Percentiles rank a stretch among this genome's conserved stretches.
These are phyloP conservation scores for Callosobruchus maculatus DNA, from an alignment of 2,888 invertebrate genomes.

Conservation along the genomic window DNA sequence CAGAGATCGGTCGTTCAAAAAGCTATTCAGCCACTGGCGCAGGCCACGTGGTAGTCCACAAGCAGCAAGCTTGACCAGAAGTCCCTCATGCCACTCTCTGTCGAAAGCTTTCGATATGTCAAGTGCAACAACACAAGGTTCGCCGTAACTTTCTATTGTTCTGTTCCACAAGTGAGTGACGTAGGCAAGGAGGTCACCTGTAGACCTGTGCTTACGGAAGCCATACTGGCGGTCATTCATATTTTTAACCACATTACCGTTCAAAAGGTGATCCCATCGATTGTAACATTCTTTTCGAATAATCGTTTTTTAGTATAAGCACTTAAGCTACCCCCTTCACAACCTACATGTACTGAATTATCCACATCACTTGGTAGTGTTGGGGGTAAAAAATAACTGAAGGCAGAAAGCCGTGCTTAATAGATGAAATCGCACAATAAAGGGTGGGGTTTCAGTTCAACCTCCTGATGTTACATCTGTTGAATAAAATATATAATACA, in stretches of 20 bases:
- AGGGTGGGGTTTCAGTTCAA: slow-evolving; percentile 31
- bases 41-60: no score
- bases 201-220: no score
- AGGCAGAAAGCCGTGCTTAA: slow-evolving; percentile 20
- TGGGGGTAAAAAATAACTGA: slow-evolving; percentile 8
- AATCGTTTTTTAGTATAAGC: not conserved
- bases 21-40: no score
- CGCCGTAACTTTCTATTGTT: no score
- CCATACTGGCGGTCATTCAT: no score
- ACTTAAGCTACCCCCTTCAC: not conserved
- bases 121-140: no score
- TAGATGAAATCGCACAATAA: slow-evolving; percentile 25
- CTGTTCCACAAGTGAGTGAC: no score
- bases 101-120: no score
- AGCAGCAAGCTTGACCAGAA: no score
- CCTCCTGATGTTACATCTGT: slow-evolving; percentile 21
- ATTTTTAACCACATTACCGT: not conserved
- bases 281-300: not conserved
- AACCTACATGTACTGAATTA: not conserved
- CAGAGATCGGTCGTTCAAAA: no score
- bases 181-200: no score
- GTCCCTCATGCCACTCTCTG: no score
- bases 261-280: not conserved
- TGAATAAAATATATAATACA: slow-evolving; percentile 17
- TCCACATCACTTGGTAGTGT: not conserved